These are phyloP conservation scores for Rhamphomyia laevipes DNA, from an alignment of 2,888 invertebrate genomes.

Conservation along the genomic window DNA sequence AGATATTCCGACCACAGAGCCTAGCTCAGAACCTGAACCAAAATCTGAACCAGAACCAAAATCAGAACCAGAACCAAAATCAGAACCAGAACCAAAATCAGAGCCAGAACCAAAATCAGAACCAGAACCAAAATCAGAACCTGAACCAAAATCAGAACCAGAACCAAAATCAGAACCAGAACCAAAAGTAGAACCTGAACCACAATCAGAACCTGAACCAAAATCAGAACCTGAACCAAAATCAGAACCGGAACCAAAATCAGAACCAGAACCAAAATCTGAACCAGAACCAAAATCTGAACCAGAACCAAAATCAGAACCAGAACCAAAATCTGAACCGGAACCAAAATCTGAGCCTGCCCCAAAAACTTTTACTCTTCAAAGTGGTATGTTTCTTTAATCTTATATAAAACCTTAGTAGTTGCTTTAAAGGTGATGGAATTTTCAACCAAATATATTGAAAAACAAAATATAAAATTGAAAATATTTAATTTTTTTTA, in stretches of 20 bases:
- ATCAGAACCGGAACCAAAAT: conserved; percentile 37
- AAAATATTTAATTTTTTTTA: neutral
- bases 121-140: conserved; percentile 26
- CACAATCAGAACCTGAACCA: conserved; percentile 30
- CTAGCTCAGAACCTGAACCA: conserved; percentile 27
- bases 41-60: conserved; percentile 26
- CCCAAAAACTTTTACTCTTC: conserved; percentile 29
- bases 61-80: conserved; percentile 16
- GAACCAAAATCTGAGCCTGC: conserved; percentile 36
- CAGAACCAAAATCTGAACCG: conserved; percentile 34
- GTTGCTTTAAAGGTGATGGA: no score
- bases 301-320: conserved; percentile 36
- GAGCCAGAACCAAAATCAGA: conserved; percentile 21
- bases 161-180: conserved; percentile 28
- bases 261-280: conserved; percentile 37
- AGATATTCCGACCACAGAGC: conserved; percentile 24
- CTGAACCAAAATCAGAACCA: conserved; percentile 27
- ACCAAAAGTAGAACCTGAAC: conserved; percentile 30
- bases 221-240: conserved; percentile 31
- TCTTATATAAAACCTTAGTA: neutral
- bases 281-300: conserved; percentile 40
- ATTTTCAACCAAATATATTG: neutral
- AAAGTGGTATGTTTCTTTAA: neutral
- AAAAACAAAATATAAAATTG: no score
- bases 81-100: conserved; percentile 23